Evolutionary conservation across 2,797 vertebrate species (phyloP), one percentile per base, ranked within the genome.

Genomic region (Danio choprae): DNA sequence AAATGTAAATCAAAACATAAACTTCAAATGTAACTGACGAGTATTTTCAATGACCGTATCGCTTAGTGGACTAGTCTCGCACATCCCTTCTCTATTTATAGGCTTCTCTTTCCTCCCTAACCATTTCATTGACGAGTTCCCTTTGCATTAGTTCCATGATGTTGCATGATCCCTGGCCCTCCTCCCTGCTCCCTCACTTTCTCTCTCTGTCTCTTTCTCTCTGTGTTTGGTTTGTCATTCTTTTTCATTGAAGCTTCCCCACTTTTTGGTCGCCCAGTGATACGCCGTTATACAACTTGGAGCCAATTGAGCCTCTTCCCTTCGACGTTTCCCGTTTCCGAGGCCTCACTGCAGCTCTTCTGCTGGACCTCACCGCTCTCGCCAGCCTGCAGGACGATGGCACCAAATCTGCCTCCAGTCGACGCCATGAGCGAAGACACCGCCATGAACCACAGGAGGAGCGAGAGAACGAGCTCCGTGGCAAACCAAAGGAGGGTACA

Each of bases 251-350:
- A 99, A 98, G 96, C 97, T 99, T 98, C 96, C 97, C 97, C 97
- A 97, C 96, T 98, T 99, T 98, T 95, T 99, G 97, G 97, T 99
- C 97, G 88, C 97, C 98, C 97, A 99, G 98, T 96, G 98, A 99
- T 94, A 99, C 98, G 80, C 98, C 98, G 0, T 74, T 99, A 82
- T 98, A 98, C 94, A 99, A 99, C 92, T 93, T 99, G 97, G 98
- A 99, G 77, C 96, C 98, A 56, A 98, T 97, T 10, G 98, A 99
- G 89, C 97, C 97, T 2, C 93, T 98, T 91, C 95, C 96, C 48
- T 99, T 99, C 50, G 98, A 99, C 7, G 97, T 98, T 87, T 94
- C 95, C 0, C 95, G 96, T 88, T 97, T 99, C 89, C 95, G 96
- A 36, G 98, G 98, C 81, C 93, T 99, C 88, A 98, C 95, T 4